phyloP scores from a whole-genome alignment of 2,888 invertebrate species.

The Liodrosophila aerea region DNA sequence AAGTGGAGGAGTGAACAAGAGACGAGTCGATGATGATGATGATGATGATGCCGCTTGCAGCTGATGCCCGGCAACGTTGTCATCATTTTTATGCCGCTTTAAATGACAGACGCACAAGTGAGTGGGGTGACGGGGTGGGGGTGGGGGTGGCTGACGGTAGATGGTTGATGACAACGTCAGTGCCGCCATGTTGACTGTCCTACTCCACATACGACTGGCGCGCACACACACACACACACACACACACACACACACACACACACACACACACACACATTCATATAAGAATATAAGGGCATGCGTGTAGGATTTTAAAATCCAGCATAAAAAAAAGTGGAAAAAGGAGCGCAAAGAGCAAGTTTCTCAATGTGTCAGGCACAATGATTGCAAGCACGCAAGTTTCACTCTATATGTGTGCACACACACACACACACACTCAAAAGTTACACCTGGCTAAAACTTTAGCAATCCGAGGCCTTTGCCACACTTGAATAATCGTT shows the following conservation, averaged over 20 bases:
- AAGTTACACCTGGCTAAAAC: slow-evolving; percentile 50
- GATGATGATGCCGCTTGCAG: slow-evolving; percentile 45
- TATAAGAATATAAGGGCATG: not conserved
- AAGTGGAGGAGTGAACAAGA: not conserved
- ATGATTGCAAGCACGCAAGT: slow-evolving; percentile 26
- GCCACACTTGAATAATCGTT: slow-evolving; percentile 62
- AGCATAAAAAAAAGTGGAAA: slow-evolving; percentile 30
- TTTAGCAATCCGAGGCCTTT: slow-evolving; percentile 54
- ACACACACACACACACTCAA: slow-evolving; percentile 13
- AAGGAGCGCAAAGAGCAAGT: slow-evolving; percentile 41
- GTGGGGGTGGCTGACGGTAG: slow-evolving; percentile 21
- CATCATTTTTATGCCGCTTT: slow-evolving; percentile 61
- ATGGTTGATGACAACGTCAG: slow-evolving; percentile 48
- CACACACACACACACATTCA: slow-evolving; percentile 2
- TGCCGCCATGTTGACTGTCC: slow-evolving; percentile 52
- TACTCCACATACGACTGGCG: slow-evolving; percentile 48
- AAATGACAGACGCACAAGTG: slow-evolving; percentile 62
- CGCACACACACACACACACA: slow-evolving; percentile 6
- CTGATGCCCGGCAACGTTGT: slow-evolving; percentile 48
- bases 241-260: slow-evolving; percentile 5
- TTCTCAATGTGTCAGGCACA: slow-evolving; percentile 61
- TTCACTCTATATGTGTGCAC: slow-evolving; percentile 9
- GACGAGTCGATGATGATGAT: not conserved
- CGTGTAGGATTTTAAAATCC: slow-evolving; percentile 44
- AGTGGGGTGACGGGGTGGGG: slow-evolving; percentile 1